Percentiles rank a stretch among this genome's conserved stretches.
Conservation (phyloP, 2,888 invertebrate species). For the Choristoneura rosaceana region DNA sequence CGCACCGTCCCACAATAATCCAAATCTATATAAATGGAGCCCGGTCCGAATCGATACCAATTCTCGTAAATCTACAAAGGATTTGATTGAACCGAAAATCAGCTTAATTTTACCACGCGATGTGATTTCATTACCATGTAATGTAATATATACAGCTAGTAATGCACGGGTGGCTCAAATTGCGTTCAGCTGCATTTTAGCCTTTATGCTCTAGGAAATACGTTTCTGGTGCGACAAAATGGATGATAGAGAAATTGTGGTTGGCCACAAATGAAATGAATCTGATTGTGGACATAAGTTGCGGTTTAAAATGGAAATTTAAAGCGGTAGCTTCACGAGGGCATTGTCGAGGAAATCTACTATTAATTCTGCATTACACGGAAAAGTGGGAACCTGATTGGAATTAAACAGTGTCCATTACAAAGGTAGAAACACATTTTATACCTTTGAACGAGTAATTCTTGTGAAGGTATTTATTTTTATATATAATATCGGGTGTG, state of each 20-base stretch:
- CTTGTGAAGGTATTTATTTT: no score
- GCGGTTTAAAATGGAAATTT: conserved; percentile 19
- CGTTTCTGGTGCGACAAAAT: not conserved
- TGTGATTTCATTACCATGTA: conserved; percentile 24
- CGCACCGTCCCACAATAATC: not conserved
- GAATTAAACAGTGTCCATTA: not conserved
- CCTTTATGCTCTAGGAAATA: not conserved
- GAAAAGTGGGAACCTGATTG: not conserved
- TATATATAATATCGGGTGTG: no score
- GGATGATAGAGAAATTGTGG: not conserved
- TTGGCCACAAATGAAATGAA: conserved; percentile 20
- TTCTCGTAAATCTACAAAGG: conserved; percentile 3
- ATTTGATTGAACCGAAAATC: conserved; percentile 22
- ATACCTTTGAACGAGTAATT: no score
- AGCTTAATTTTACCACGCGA: conserved; percentile 22
- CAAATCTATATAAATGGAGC: not conserved
- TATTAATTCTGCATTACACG: not conserved
- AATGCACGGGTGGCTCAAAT: not conserved
- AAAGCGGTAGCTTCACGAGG: not conserved
- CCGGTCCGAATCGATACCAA: not conserved
- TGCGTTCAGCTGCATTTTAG: not conserved
- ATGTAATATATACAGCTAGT: conserved; percentile 13
- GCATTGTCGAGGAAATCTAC: not conserved
- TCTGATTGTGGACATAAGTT: conserved; percentile 25
- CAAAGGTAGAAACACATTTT: no score